A percentile compares a stretch with the other conserved stretches of the same genome.
Evolutionary conservation across 1,140 invertebrate species (phyloP).

Genomic region (Aleiodes sp.): DNA sequence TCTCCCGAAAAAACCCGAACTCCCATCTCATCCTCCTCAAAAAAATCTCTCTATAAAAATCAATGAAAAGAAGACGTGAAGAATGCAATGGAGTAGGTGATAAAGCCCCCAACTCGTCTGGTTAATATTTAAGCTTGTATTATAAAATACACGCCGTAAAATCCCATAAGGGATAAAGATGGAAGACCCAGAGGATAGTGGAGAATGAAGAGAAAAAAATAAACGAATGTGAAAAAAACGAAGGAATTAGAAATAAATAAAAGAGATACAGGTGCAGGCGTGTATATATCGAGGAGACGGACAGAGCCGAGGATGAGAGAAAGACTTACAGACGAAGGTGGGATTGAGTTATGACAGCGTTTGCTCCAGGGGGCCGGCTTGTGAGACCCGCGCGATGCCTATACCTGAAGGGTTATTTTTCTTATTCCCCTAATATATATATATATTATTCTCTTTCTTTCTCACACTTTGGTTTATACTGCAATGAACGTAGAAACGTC

Average conservation of each 20-base stretch:
- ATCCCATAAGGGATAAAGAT: slow-evolving; percentile 32
- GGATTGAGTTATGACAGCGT: slow-evolving; percentile 68
- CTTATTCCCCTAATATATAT: slow-evolving; percentile 56
- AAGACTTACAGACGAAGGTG: slow-evolving; percentile 56
- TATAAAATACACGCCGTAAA: neutral
- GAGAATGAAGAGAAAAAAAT: slow-evolving; percentile 24
- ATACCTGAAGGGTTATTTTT: slow-evolving; percentile 54
- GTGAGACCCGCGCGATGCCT: slow-evolving; percentile 42
- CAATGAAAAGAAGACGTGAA: slow-evolving; percentile 11
- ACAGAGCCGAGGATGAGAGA: slow-evolving; percentile 35
- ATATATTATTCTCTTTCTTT: slow-evolving; percentile 42
- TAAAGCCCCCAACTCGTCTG: slow-evolving; percentile 26
- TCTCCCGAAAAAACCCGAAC: no score
- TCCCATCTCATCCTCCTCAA: no score
- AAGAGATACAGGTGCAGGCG: slow-evolving; percentile 35
- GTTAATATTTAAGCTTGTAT: slow-evolving; percentile 29
- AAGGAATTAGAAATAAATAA: slow-evolving; percentile 18
- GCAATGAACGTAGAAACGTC: slow-evolving; percentile 53
- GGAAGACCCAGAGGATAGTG: slow-evolving; percentile 26
- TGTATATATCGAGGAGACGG: slow-evolving; percentile 20
- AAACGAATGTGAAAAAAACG: neutral
- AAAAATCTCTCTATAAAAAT: slow-evolving; percentile 7
- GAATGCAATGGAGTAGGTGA: slow-evolving; percentile 23
- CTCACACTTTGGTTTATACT: slow-evolving; percentile 19
- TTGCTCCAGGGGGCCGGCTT: slow-evolving; percentile 63